A percentile compares a stretch with the other conserved stretches of the same genome.
Conservation (phyloP, 2,113 vertebrate species). For the Plotosus lineatus region DNA sequence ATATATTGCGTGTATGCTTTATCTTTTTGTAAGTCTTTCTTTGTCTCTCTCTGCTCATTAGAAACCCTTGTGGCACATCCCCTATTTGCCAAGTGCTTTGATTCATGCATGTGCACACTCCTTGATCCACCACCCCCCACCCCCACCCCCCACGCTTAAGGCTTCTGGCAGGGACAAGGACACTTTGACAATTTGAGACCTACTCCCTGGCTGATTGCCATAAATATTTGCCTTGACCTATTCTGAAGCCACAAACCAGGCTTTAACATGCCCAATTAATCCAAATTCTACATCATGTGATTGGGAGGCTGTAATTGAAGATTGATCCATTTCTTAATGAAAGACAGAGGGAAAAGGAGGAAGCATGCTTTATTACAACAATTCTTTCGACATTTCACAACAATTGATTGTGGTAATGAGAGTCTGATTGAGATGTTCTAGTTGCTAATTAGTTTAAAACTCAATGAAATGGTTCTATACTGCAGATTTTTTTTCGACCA, state of each 20-base stretch:
- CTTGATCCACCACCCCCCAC: too few relatives aligned
- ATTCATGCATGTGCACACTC: conserved; percentile 80
- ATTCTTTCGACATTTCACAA: conserved; percentile 3
- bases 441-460: conserved; percentile 26
- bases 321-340: conserved; percentile 29
- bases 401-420: conserved; percentile 31
- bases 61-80: conserved; percentile 63
- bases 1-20: conserved; percentile 37
- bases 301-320: conserved; percentile 39
- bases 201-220: conserved; percentile 65
- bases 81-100: conserved; percentile 75
- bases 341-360: not conserved
- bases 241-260: conserved; percentile 58
- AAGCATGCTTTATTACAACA: conserved; percentile 26
- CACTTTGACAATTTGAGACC: conserved; percentile 79
- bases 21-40: conserved; percentile 47
- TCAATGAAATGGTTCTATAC: not conserved
- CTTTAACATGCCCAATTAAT: conserved; percentile 68
- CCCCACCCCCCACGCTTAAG: conserved; percentile 70
- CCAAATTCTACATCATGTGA: conserved; percentile 57
- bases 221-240: conserved; percentile 70
- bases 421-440: conserved; percentile 29
- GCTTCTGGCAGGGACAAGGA: conserved; percentile 77
- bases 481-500: not conserved
- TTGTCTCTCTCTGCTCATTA: conserved; percentile 65